phyloP scores from a whole-genome alignment of 2,888 invertebrate genomes.

The Trilocha varians region DNA sequence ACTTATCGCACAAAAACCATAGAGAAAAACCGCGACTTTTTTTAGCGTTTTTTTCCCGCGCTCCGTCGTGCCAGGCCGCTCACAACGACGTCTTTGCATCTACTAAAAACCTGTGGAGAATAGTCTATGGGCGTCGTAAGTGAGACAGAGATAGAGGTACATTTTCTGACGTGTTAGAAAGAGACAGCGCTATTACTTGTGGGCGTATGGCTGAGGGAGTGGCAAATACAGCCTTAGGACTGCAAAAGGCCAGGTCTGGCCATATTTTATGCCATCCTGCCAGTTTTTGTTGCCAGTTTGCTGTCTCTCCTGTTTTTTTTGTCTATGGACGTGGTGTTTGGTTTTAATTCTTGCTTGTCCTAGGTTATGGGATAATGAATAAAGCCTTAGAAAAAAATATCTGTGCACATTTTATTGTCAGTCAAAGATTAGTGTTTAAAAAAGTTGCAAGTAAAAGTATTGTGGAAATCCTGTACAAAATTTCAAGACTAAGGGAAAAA shows the following conservation, averaged over 20 bases:
- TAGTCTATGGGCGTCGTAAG: slow-evolving; percentile 59
- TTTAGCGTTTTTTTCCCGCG: slow-evolving; percentile 31
- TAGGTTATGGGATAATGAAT: slow-evolving; percentile 36
- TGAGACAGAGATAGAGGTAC: slow-evolving; percentile 36
- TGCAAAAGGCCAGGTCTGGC: slow-evolving; percentile 18
- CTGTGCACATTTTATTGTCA: too few relatives aligned
- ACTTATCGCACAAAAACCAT: slow-evolving; percentile 19
- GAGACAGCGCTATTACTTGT: slow-evolving; percentile 30
- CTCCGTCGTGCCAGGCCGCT: slow-evolving; percentile 24
- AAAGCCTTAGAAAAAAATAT: too few relatives aligned
- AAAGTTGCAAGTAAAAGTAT: too few relatives aligned
- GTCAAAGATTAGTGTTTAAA: too few relatives aligned
- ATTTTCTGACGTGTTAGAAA: slow-evolving; percentile 15
- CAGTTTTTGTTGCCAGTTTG: slow-evolving; percentile 51
- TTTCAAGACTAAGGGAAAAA: too few relatives aligned
- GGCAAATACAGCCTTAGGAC: slow-evolving; percentile 40
- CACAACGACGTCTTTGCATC: slow-evolving; percentile 50
- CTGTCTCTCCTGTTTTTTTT: slow-evolving; percentile 53
- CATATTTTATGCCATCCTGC: slow-evolving; percentile 47
- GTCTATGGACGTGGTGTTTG: slow-evolving; percentile 32
- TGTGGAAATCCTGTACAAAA: too few relatives aligned
- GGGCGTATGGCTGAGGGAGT: slow-evolving; percentile 51
- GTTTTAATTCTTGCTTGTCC: slow-evolving; percentile 39
- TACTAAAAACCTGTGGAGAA: slow-evolving; percentile 64
- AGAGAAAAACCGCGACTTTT: slow-evolving; percentile 12